Base-by-base conservation (phyloP, 2,888 invertebrate species). In the Melipona bicolor region DNA sequence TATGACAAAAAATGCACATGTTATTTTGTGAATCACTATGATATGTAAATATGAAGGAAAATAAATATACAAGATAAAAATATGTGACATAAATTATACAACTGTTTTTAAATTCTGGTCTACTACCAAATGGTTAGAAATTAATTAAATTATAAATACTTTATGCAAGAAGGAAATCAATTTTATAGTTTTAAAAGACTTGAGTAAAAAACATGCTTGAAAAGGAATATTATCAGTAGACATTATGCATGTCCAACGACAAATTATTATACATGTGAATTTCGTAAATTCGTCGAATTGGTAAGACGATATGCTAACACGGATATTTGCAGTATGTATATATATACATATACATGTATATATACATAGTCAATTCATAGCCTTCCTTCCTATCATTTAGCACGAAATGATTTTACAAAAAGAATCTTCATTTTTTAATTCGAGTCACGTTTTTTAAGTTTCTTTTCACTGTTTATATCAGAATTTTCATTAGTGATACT, bases 271-370 rank as follows among this genome's bases (percentile, higher is more conserved):
- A n/a, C 21, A 62, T 83, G 83, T 85, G 79, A 69, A 59, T 59
- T 85, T 82, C 69, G 72, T 69, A 87, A 87, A 85, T 87, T 82
- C 79, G 67, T 61, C 70, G 79, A 77, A 88, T 24, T 32, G 61
- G 79, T 74, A 87, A 82, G 50, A 2, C 77, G 79, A 87, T 79
- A 77, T 73, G 74, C 43, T 54, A 72, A 79, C 67, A 50, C 36
- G 9, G 15, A 49, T 19, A n/a, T 65, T 61, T 50, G 52, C 17
- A 54, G 70, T 49, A 36, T 13, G 15, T 9, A 43, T 43, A 32
- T 32, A 24, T n/a, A 13, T n/a, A 13, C 13, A 59, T 4, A n/a
- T 13, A 5, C n/a, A 15, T 59, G 5, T 15, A 13, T n/a, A 13
- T n/a, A 59, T 4, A n/a, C n/a, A 5, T 4, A 19, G 21, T 17